phyloP scores from a whole-genome alignment of 1,140 invertebrate genomes.

The Eciton burchellii region DNA sequence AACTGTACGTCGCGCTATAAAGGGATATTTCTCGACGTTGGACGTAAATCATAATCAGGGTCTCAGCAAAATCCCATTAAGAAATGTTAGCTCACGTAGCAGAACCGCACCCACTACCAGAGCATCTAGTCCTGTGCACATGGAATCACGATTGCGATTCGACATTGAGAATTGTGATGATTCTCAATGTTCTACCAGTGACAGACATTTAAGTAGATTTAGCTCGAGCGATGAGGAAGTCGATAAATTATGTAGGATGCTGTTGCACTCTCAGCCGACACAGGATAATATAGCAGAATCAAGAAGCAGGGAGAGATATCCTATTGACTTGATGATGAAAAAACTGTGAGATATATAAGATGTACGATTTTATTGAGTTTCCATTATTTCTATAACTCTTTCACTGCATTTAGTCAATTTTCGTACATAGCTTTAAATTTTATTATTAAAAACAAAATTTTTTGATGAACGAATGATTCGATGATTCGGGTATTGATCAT shows the following conservation, averaged over 20 bases:
- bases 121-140: conserved; percentile 80
- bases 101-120: conserved; percentile 82
- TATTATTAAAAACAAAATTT: conserved; percentile 11
- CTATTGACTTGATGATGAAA: conserved; percentile 75
- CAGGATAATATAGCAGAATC: conserved; percentile 58
- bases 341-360: conserved; percentile 67
- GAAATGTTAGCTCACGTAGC: conserved; percentile 79
- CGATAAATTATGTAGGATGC: conserved; percentile 81
- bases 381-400: conserved; percentile 30
- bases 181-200: conserved; percentile 29
- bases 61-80: conserved; percentile 81
- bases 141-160: conserved; percentile 71
- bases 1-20: conserved; percentile 67
- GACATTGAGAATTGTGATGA: conserved; percentile 66
- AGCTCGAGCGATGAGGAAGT: conserved; percentile 82
- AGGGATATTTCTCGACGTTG: conserved; percentile 78
- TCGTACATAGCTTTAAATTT: neutral
- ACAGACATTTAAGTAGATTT: conserved; percentile 70
- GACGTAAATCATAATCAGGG: conserved; percentile 85
- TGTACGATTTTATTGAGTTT: neutral
- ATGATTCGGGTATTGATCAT: neutral
- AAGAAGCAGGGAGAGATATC: conserved; percentile 72
- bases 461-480: too few relatives aligned
- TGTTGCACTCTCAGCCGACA: conserved; percentile 72
- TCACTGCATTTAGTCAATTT: conserved; percentile 32